Conservation (phyloP, 2,797 vertebrate species). For the Molossus alvarezi region DNA sequence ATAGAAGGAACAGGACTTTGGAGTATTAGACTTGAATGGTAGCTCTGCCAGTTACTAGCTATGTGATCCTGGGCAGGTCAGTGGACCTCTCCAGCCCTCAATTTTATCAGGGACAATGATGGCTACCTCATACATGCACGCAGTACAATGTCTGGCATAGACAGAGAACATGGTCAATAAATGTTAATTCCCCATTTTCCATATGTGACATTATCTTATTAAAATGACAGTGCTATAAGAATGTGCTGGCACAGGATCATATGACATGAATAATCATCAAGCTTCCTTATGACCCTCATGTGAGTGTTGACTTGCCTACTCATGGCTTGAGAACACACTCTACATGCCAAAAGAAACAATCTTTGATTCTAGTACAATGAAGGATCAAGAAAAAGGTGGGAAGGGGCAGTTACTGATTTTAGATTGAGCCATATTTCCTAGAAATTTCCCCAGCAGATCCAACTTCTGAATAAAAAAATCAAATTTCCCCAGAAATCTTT, state of each 20-base stretch:
- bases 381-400: background rate
- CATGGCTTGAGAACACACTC: background rate
- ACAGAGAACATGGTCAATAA: slow-evolving; percentile 24
- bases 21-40: slow-evolving; percentile 11
- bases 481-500: slow-evolving; percentile 10
- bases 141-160: background rate
- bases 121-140: background rate
- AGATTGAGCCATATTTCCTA: slow-evolving; percentile 26
- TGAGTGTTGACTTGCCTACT: background rate
- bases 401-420: background rate
- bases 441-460: slow-evolving; percentile 41
- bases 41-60: background rate
- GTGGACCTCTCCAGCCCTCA: background rate
- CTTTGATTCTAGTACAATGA: slow-evolving; percentile 13
- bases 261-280: background rate
- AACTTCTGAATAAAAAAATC: slow-evolving; percentile 40
- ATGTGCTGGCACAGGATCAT: background rate
- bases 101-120: background rate
- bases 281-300: background rate
- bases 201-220: slow-evolving; percentile 42
- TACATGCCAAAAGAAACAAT: background rate
- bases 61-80: background rate
- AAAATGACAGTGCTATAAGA: slow-evolving; percentile 45
- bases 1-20: slow-evolving; percentile 23
- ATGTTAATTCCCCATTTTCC: slow-evolving; percentile 17